Evolutionary conservation across 2,888 invertebrate genomes (phyloP).

Genomic region (Meiosimyza decipiens): DNA sequence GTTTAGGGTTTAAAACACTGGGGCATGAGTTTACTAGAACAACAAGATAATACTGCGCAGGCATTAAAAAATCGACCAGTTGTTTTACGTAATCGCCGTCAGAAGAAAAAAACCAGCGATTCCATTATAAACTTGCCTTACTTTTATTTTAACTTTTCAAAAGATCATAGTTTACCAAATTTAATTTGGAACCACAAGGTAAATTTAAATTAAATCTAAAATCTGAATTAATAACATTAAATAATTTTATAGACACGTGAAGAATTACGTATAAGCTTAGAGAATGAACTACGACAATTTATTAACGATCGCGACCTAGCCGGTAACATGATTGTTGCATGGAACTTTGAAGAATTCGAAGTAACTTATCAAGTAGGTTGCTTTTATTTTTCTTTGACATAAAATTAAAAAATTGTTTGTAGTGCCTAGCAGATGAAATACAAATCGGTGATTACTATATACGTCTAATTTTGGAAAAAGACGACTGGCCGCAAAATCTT

Average conservation of each 20-base stretch:
- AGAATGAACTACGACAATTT: conserved; percentile 93
- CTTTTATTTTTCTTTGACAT: not conserved
- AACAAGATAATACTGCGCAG: conserved; percentile 63
- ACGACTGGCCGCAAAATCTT: conserved; percentile 84
- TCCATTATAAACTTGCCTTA: conserved; percentile 71
- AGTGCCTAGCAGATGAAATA: conserved; percentile 93
- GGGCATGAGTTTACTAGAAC: conserved; percentile 70
- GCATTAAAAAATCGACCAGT: conserved; percentile 79
- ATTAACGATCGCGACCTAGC: conserved; percentile 89
- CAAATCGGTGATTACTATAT: conserved; percentile 99
- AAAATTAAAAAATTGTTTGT: conserved; percentile 7
- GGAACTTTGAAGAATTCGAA: conserved; percentile 99
- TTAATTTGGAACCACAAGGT: conserved; percentile 99
- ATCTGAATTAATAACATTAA: not conserved
- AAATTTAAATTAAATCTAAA: conserved; percentile 8
- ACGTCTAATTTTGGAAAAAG: conserved; percentile 90
- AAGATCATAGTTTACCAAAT: conserved; percentile 95
- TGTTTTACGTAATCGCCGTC: conserved; percentile 88
- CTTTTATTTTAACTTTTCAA: conserved; percentile 95
- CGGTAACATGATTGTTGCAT: conserved; percentile 83
- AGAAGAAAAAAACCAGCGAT: conserved; percentile 65
- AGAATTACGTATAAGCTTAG: conserved; percentile 90
- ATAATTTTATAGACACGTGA: conserved; percentile 81
- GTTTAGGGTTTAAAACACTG: conserved; percentile 72
- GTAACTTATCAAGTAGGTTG: conserved; percentile 79